Evolutionary conservation across 2,888 invertebrate genomes (phyloP).

Genomic region (Alloplasta piceator): DNA sequence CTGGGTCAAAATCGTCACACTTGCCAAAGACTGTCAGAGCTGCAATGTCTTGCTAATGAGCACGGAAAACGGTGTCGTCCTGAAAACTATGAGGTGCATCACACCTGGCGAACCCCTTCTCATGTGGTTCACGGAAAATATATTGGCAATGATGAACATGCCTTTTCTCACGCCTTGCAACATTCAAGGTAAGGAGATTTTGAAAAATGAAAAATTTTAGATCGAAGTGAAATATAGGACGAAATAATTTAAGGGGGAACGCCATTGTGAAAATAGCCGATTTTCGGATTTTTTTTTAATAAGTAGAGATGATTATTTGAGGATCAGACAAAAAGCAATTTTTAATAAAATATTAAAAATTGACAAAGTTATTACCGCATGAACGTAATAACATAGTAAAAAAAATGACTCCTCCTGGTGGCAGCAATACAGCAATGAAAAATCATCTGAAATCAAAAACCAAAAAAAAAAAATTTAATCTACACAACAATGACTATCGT

Average conservation of each 20-base stretch:
- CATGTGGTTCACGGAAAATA: slow-evolving; percentile 93
- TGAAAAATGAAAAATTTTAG: background rate
- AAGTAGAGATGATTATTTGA: too few species aligned
- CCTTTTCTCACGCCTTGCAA: slow-evolving; percentile 92
- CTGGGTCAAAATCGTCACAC: slow-evolving; percentile 82
- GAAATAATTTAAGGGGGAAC: too few species aligned
- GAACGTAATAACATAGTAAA: too few species aligned
- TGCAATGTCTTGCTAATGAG: slow-evolving; percentile 85
- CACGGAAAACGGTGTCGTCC: slow-evolving; percentile 75
- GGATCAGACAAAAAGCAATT: too few species aligned
- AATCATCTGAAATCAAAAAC: too few species aligned
- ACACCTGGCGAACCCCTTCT: slow-evolving; percentile 88
- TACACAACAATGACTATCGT: too few species aligned
- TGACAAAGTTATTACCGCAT: too few species aligned
- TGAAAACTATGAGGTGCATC: slow-evolving; percentile 84
- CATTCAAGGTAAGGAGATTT: slow-evolving; percentile 88
- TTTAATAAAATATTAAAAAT: too few species aligned
- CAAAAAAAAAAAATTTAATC: too few species aligned
- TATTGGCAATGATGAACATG: slow-evolving; percentile 89
- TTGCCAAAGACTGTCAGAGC: slow-evolving; percentile 88
- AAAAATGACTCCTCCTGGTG: too few species aligned
- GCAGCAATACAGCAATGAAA: too few species aligned
- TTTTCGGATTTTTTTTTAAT: background rate
- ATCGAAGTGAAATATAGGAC: too few species aligned
- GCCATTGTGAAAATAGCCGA: background rate